These are phyloP conservation scores for Clarias pachynema DNA, from an alignment of 2,797 vertebrate genomes.

Conservation along the genomic window DNA sequence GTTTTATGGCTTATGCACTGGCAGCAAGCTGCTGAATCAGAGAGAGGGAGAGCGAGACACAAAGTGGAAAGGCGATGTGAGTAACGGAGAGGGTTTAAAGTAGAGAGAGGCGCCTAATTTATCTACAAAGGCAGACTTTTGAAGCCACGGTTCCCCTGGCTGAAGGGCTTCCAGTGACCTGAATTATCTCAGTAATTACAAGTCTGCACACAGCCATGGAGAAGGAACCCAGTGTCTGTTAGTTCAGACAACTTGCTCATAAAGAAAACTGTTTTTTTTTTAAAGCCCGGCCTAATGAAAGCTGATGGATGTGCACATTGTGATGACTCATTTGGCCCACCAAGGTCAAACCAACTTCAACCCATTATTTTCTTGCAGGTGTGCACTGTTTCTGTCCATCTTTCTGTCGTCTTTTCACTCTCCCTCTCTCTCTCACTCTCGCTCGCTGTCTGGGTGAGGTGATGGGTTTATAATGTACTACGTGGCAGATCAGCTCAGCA, in stretches of 20 bases:
- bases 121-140: conserved; percentile 58
- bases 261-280: conserved; percentile 16
- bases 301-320: conserved; percentile 37
- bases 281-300: conserved; percentile 36
- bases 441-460: conserved; percentile 18
- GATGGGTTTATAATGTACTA: conserved; percentile 47
- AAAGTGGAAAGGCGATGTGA: background rate
- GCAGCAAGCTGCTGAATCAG: conserved; percentile 37
- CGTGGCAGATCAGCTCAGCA: background rate
- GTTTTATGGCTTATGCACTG: conserved; percentile 34
- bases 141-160: conserved; percentile 49
- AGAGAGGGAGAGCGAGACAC: background rate
- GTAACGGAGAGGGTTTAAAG: background rate
- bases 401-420: background rate
- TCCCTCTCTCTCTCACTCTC: background rate
- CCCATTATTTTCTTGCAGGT: conserved; percentile 16
- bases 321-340: conserved; percentile 18
- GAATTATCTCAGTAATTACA: conserved; percentile 60
- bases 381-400: background rate
- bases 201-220: conserved; percentile 41
- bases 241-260: conserved; percentile 24
- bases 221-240: conserved; percentile 1
- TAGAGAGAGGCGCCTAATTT: conserved; percentile 41
- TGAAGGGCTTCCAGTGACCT: conserved; percentile 58
- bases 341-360: conserved; percentile 42